Evolutionary conservation across 1,140 invertebrate species (phyloP).

Genomic region (Drosophila simulans): DNA sequence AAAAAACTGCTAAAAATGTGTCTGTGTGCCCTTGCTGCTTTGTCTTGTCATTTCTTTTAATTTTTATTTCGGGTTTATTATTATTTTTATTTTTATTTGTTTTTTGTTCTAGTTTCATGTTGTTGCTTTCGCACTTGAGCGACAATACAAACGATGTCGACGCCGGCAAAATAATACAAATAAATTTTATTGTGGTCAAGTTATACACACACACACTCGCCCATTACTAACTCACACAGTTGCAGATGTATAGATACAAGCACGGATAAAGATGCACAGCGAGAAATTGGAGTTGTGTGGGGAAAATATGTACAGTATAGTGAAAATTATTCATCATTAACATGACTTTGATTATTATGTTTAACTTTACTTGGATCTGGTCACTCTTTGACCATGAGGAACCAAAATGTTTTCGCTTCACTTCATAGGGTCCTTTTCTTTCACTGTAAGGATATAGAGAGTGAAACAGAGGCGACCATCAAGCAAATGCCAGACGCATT

Average conservation of each 20-base stretch:
- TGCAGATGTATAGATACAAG: slow-evolving; percentile 20
- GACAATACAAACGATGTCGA: slow-evolving; percentile 56
- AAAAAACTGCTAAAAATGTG: neutral
- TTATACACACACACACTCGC: slow-evolving; percentile 49
- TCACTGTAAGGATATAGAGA: neutral
- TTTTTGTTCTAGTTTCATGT: slow-evolving; percentile 18
- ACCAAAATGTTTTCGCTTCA: neutral
- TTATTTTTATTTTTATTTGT: slow-evolving; percentile 23
- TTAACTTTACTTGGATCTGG: neutral
- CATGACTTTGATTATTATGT: neutral
- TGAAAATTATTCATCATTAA: too few species aligned
- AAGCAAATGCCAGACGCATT: slow-evolving; percentile 62
- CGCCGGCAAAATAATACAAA: slow-evolving; percentile 59
- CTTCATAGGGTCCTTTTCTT: neutral
- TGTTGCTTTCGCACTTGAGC: slow-evolving; percentile 54
- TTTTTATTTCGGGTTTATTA: slow-evolving; percentile 14
- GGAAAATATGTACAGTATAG: too few species aligned
- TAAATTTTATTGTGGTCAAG: slow-evolving; percentile 73
- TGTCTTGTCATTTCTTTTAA: neutral
- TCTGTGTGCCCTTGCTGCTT: neutral
- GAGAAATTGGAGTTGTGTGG: neutral
- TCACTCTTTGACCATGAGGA: neutral
- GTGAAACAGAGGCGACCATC: slow-evolving; percentile 38
- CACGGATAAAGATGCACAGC: neutral
- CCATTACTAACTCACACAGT: slow-evolving; percentile 20